Base-by-base conservation (phyloP, 2,888 invertebrate genomes). In the Chymomyza fuscimana region DNA sequence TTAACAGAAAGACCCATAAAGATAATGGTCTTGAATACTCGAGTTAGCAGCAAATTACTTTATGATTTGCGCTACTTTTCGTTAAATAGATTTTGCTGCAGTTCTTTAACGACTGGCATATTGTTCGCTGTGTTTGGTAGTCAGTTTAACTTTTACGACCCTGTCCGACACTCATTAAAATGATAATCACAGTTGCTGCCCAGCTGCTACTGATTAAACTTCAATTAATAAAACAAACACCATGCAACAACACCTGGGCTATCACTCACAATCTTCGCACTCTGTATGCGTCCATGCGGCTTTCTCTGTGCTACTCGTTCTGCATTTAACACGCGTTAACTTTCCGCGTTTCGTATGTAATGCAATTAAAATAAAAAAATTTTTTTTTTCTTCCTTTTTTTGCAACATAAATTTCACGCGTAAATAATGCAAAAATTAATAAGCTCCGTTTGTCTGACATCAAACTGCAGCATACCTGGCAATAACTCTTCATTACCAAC, bases 361-460 rank as follows among this genome's bases (percentile, higher is more conserved):
- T 83, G 83, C 78, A 86, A 84, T 84, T 84, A 86, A 80, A 77
- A 81, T 78, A 81, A 80, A 79, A 61, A 66, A 16, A 32, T 19
- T 25, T 15, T 46, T 12, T 46, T 46, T 46, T 46, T 46, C 7
- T 5, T 32, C 32, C 32, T 9, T 32, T 32, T 4, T 32, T 32
- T 32, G 56, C 19, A 56, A 56, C 87, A 85, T 85, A 85, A 85
- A 85, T 85, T 86, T 78, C 79, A 76, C 78, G 86, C 82, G 81
- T 85, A 79, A 85, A 85, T 85, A 86, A 85, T 85, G 87, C 82
- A 84, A 70, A 84, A 85, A 85, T 85, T 87, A 87, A 85, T 86
- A 87, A 87, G 79, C 86, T 84, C 81, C 67, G 75, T 76, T 19
- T 51, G 46, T 50, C 62, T 74, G 70, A 62, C 25, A 0, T 25